Evolutionary conservation across 2,113 vertebrate species (phyloP).

Genomic region (Pogonocichla stellata): DNA sequence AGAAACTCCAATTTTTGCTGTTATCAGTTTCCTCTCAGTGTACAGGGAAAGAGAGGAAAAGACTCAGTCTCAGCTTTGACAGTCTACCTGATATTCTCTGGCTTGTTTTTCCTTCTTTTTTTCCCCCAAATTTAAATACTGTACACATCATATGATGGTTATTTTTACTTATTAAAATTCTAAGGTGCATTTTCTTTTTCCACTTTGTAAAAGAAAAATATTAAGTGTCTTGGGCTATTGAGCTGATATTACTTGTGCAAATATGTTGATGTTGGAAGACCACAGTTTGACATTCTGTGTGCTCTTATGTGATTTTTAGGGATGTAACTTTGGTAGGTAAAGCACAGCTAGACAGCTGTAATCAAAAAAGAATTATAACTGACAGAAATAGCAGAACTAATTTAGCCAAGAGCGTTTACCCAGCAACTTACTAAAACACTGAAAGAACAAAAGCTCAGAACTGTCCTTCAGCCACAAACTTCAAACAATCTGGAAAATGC

Average conservation of each 20-base stretch:
- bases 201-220: not conserved
- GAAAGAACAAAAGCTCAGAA: not conserved
- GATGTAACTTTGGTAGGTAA: not conserved
- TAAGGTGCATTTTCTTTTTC: not conserved
- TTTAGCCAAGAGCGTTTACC: not conserved
- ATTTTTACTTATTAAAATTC: slow-evolving; percentile 7
- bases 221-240: not conserved
- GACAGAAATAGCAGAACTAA: not conserved
- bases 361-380: not conserved
- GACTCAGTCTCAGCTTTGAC: not conserved
- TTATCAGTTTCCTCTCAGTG: not conserved
- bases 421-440: not conserved
- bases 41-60: not conserved
- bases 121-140: not conserved
- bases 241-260: not conserved
- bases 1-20: not conserved
- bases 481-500: not conserved
- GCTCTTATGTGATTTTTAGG: not conserved
- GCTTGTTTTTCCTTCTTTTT: not conserved
- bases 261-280: not conserved
- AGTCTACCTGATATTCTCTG: not conserved
- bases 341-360: not conserved
- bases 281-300: not conserved
- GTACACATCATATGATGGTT: not conserved
- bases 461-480: not conserved